These are phyloP conservation scores for Notothenia rossii DNA, from an alignment of 2,113 vertebrate species.

Conservation along the genomic window DNA sequence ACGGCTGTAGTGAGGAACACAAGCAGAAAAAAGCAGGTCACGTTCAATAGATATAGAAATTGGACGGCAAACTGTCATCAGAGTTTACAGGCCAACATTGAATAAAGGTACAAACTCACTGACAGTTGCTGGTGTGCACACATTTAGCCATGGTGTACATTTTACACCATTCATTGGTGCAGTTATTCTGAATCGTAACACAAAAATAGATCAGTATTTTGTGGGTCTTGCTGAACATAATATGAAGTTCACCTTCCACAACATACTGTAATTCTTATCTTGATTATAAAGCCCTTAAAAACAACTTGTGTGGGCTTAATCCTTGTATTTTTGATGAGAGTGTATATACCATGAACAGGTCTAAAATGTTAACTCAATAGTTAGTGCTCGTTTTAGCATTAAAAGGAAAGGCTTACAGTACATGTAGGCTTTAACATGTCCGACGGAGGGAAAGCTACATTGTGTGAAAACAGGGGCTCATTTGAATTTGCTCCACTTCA, in stretches of 20 bases:
- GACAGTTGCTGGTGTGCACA: conserved; percentile 2
- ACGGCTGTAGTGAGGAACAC: not conserved
- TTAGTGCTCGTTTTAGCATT: conserved; percentile 13
- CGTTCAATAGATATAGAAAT: conserved; percentile 6
- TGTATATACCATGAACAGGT: not conserved
- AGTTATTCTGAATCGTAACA: conserved; percentile 32
- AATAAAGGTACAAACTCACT: conserved; percentile 23
- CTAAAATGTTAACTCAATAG: not conserved
- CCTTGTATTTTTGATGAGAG: not conserved
- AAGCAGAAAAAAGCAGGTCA: conserved; percentile 28
- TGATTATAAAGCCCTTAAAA: not conserved
- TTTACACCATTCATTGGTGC: conserved; percentile 10
- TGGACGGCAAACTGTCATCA: conserved; percentile 22
- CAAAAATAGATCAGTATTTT: conserved; percentile 20
- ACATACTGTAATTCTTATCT: conserved; percentile 24
- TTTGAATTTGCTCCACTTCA: conserved; percentile 73
- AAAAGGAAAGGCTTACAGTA: not conserved
- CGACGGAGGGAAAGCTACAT: conserved; percentile 16
- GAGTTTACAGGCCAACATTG: not conserved
- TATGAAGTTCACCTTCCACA: conserved; percentile 46
- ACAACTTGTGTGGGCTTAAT: conserved; percentile 10
- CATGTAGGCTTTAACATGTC: conserved; percentile 29
- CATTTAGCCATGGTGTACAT: not conserved
- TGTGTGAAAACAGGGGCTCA: conserved; percentile 49
- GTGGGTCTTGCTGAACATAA: conserved; percentile 27